Conservation (phyloP, 2,888 invertebrate species). For the Agonopterix arenella region DNA sequence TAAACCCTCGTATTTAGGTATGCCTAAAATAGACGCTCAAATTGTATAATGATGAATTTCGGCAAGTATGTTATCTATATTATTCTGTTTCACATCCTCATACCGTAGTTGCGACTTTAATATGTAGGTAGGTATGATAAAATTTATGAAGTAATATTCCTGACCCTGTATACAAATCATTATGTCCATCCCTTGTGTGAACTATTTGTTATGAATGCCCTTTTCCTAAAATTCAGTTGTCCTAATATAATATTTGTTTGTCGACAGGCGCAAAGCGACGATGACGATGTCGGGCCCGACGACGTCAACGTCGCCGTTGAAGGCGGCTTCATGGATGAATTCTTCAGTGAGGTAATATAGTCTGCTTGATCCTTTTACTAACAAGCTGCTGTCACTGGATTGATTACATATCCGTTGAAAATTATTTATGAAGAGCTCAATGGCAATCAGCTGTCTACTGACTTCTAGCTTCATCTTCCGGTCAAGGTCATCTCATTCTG, state of each 20-base stretch:
- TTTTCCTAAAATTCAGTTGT: too few species aligned
- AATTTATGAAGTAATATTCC: too few species aligned
- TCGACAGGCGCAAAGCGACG: slow-evolving; percentile 96
- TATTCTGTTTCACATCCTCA: too few species aligned
- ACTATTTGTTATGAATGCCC: too few species aligned
- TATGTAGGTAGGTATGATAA: too few species aligned
- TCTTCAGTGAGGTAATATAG: slow-evolving; percentile 95
- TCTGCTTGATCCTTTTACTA: not conserved
- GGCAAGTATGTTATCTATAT: too few species aligned
- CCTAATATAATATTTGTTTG: slow-evolving; percentile 11
- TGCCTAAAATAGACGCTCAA: slow-evolving; percentile 7
- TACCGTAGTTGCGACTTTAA: too few species aligned
- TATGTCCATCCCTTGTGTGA: too few species aligned
- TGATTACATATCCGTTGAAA: not conserved
- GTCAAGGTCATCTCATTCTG: too few species aligned
- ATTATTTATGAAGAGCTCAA: slow-evolving; percentile 10
- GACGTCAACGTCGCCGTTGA: slow-evolving; percentile 98
- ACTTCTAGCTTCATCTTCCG: too few species aligned
- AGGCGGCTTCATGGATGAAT: slow-evolving; percentile 99
- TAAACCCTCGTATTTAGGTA: slow-evolving; percentile 16
- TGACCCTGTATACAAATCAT: too few species aligned
- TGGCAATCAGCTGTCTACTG: slow-evolving; percentile 1
- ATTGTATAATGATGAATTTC: not conserved
- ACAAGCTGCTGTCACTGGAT: slow-evolving; percentile 21
- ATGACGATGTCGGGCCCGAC: slow-evolving; percentile 96